Evolutionary conservation across 2,888 invertebrate species (phyloP).

Genomic region (Melangyna quadrimaculata): DNA sequence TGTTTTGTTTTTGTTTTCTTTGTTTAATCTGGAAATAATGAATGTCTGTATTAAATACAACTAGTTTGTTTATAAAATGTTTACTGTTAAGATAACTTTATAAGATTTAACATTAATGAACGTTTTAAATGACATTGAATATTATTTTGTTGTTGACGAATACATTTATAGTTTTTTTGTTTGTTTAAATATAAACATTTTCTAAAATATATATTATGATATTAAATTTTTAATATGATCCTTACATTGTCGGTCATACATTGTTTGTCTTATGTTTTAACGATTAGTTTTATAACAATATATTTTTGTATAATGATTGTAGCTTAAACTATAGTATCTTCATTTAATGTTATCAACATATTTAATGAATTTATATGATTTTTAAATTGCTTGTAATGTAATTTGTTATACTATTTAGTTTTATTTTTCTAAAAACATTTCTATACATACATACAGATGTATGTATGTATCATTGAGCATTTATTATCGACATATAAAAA

Average conservation of each 20-base stretch:
- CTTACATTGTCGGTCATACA: background rate
- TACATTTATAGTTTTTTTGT: background rate
- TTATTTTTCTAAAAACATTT: no score
- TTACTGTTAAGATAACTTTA: background rate
- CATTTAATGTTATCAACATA: background rate
- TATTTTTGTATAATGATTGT: background rate
- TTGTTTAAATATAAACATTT: background rate
- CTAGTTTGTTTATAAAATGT: constrained; percentile 10
- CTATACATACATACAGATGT: no score
- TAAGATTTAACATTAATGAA: constrained; percentile 18
- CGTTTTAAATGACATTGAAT: constrained; percentile 6
- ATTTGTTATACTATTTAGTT: background rate
- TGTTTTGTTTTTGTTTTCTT: background rate
- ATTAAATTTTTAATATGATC: background rate
- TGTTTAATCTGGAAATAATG: background rate
- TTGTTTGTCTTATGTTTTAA: background rate
- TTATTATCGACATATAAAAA: no score
- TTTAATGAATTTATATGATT: background rate
- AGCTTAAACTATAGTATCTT: background rate
- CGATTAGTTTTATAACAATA: background rate
- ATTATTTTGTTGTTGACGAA: background rate
- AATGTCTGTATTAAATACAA: background rate
- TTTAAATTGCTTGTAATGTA: background rate
- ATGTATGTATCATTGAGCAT: no score
- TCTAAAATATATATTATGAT: background rate